Evolutionary conservation across 2,797 vertebrate genomes (phyloP).

Genomic region (Halcyon leucocephala): DNA sequence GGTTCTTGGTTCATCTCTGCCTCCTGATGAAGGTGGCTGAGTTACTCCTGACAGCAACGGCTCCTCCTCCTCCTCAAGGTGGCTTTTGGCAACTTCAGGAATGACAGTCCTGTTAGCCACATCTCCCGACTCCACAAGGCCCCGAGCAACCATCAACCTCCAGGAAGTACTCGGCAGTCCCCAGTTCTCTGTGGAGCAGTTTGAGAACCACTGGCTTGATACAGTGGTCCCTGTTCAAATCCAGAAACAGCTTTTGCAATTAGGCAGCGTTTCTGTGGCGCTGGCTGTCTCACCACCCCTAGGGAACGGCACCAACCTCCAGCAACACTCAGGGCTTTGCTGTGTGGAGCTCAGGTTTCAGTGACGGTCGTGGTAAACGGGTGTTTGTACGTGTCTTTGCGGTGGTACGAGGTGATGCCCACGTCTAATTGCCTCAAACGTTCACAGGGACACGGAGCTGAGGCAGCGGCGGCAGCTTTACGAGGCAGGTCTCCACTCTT

Average conservation of each 20-base stretch:
- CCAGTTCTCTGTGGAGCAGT: slow-evolving; percentile 44
- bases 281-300: neutral
- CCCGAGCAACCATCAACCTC: neutral
- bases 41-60: neutral
- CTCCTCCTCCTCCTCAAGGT: slow-evolving; percentile 45
- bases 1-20: slow-evolving; percentile 34
- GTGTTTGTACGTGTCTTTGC: neutral
- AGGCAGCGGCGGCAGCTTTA: slow-evolving; percentile 94
- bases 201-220: slow-evolving; percentile 64
- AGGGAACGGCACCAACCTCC: neutral
- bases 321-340: neutral
- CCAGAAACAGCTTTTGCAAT: neutral
- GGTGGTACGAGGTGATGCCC: neutral
- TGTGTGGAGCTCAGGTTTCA: slow-evolving; percentile 1
- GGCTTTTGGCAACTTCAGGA: slow-evolving; percentile 51
- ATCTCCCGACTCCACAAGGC: neutral
- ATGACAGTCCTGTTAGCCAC: slow-evolving; percentile 19
- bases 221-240: slow-evolving; percentile 39
- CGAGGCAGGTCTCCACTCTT: slow-evolving; percentile 92
- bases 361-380: neutral
- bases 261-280: neutral
- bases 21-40: slow-evolving; percentile 25
- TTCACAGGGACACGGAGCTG: slow-evolving; percentile 94
- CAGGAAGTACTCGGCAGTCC: neutral
- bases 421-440: neutral